Evolutionary conservation across 2,797 vertebrate species (phyloP), one percentile per base, ranked within the genome.

Genomic region (Esox masquinongy): DNA sequence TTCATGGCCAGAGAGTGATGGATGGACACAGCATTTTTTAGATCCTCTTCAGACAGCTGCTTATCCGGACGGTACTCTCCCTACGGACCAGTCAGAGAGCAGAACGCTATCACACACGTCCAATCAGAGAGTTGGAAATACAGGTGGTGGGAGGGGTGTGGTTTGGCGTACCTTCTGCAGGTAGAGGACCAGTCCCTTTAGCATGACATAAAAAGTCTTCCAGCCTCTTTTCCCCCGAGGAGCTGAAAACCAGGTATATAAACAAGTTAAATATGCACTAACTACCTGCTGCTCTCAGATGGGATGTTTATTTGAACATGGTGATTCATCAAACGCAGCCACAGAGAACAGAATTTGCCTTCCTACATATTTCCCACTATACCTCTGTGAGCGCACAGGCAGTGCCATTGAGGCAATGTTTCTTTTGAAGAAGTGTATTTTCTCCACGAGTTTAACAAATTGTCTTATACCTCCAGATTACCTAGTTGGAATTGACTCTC

Each of bases 111-210:
- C 34, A 4, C 15, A 24, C 53, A 61, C 11, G 26, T 5, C 73
- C 67, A 70, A 61, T 68, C 51, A 70, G 24, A 39, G 29, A 47
- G 56, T 51, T 24, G 66, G 8, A 63, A 11, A 49, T 6, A 17
- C 14, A 4, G 29, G 29, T 31, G 63, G 14, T 31, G 24, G 17
- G 19, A 19, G 9, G 19, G 24, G 50, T 4, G 11, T 16, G 26
- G 68, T 79, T 17, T 1, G 49, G 22, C 2, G 15, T 93, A 99
- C 97, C 96, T 99, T 99, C 88, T 99, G 97, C 84, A 99, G 91
- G 89, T 99, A 98, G 74, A 99, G 96, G 70, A 99, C 96, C 89
- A 98, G 95, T 50, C 97, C 98, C 88, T 98, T 99, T 86, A 99
- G 90, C 79, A 96, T 93, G 64, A 93, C 96, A 0, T 98, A 96